Evolutionary conservation across 2,113 vertebrate species (phyloP).

Genomic region (Solea senegalensis): DNA sequence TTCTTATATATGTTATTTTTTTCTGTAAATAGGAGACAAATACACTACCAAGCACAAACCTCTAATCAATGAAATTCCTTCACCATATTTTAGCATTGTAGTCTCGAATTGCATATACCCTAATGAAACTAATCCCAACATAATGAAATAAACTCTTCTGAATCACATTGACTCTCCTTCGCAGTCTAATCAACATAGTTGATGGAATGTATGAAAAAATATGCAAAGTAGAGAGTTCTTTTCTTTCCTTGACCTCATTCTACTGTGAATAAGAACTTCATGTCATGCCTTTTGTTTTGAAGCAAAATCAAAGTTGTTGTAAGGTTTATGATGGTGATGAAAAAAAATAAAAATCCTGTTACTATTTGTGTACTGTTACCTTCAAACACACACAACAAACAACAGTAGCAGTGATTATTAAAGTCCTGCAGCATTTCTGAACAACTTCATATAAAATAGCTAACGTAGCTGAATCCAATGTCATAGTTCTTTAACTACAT

Average conservation of each 20-base stretch:
- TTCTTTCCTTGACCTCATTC: constrained; percentile 35
- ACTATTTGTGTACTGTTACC: neutral
- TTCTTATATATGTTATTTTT: too few relatives aligned
- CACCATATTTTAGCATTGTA: neutral
- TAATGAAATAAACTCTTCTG: constrained; percentile 20
- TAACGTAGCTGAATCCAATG: too few relatives aligned
- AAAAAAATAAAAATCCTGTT: neutral
- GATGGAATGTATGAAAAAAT: constrained; percentile 38
- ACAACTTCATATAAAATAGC: neutral
- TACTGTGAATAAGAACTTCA: constrained; percentile 23
- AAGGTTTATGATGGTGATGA: neutral
- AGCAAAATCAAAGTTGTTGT: too few relatives aligned
- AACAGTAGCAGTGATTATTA: neutral
- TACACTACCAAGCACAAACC: too few relatives aligned
- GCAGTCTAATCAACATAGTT: constrained; percentile 41
- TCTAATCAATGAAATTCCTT: neutral
- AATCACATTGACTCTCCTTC: constrained; percentile 43
- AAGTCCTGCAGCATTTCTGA: constrained; percentile 1
- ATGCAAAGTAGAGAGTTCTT: constrained; percentile 46
- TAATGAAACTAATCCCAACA: constrained; percentile 1
- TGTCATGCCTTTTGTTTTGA: neutral
- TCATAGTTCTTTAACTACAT: too few relatives aligned
- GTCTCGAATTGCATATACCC: neutral
- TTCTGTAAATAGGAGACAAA: too few relatives aligned
- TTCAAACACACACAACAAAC: constrained; percentile 1